Conservation (phyloP, 2,797 vertebrate species). For the Selene dorsalis region DNA sequence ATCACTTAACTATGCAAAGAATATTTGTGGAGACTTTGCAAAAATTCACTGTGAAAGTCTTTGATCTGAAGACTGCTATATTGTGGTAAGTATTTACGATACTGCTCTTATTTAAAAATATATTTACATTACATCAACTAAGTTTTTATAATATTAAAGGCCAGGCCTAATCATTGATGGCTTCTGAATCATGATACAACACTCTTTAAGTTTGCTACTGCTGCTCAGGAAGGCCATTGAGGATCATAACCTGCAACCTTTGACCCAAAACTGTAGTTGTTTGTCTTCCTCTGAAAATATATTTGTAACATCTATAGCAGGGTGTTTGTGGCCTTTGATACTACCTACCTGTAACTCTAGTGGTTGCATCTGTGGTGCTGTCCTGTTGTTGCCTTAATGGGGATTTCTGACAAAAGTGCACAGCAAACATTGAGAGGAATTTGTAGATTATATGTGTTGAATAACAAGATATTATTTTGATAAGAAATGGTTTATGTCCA, state of each 20-base stretch:
- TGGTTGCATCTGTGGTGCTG: slow-evolving; percentile 81
- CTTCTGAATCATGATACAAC: slow-evolving; percentile 51
- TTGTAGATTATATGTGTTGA: slow-evolving; percentile 55
- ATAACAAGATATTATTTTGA: slow-evolving; percentile 69
- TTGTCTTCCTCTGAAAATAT: slow-evolving; percentile 58
- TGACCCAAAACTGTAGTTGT: slow-evolving; percentile 60
- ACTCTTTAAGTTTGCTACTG: slow-evolving; percentile 58
- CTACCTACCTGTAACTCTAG: slow-evolving; percentile 74
- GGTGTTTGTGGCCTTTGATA: slow-evolving; percentile 77
- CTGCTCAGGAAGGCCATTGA: slow-evolving; percentile 75
- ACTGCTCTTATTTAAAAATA: slow-evolving; percentile 61
- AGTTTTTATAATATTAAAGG: slow-evolving; percentile 53
- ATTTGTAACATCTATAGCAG: slow-evolving; percentile 58
- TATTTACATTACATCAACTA: slow-evolving; percentile 63
- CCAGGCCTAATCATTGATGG: slow-evolving; percentile 54
- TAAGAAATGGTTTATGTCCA: slow-evolving; percentile 53
- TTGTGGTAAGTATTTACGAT: slow-evolving; percentile 72
- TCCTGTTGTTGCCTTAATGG: slow-evolving; percentile 81
- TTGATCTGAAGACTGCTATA: slow-evolving; percentile 55
- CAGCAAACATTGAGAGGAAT: slow-evolving; percentile 59
- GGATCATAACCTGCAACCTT: slow-evolving; percentile 66
- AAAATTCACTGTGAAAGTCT: slow-evolving; percentile 70
- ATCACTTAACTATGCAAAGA: slow-evolving; percentile 81
- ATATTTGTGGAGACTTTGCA: slow-evolving; percentile 53
- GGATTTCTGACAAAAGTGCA: slow-evolving; percentile 70